Evolutionary conservation across 2,888 invertebrate genomes (phyloP), one percentile per base, ranked within the genome.

Genomic region (Drosophila lacicola): DNA sequence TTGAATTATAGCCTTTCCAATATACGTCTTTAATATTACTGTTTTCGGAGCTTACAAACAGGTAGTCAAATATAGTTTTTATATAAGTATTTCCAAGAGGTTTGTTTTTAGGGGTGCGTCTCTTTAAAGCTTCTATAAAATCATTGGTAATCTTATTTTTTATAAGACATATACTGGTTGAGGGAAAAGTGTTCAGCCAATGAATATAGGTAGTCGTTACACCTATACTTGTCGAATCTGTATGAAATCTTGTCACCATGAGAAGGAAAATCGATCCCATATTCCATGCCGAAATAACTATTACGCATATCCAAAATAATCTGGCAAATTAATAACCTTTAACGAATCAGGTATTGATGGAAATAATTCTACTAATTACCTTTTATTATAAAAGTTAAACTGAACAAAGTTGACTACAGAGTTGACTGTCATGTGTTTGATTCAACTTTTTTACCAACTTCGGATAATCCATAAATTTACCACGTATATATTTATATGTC

Each of bases 181-280:
- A 82, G 6, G 90, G 90, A 75, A 90, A 90, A 21, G 88, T 83
- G 51, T 88, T 90, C 6, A 68, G 74, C 91, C 91, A 90, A 19
- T 63, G 80, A 25, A 82, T 68, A 55, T 85, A 90, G 0, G 79
- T 74, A 2, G 90, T 91, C 9, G 83, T 75, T 9, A 90, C 71
- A 4, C 87, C 88, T n/a, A 90, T 89, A 51, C 88, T 90, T 13
- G 87, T 82, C 2, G 75, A 73, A 33, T 73, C 72, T 1, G 69
- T 68, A 3, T 37, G 56, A 42, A 46, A 68, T 39, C 69, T 50
- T 33, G 61, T 46, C 14, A 68, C 19, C 50, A 62, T 57, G 3
- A 74, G 39, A 3, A 60, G 10, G 63, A 90, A 90, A 33, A 90
- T 89, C 9, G 51, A 39, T 8, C 67, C 61, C 54, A 89, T 83